These are phyloP conservation scores for Encarsia formosa DNA, from an alignment of 2,888 invertebrate genomes.

Conservation along the genomic window DNA sequence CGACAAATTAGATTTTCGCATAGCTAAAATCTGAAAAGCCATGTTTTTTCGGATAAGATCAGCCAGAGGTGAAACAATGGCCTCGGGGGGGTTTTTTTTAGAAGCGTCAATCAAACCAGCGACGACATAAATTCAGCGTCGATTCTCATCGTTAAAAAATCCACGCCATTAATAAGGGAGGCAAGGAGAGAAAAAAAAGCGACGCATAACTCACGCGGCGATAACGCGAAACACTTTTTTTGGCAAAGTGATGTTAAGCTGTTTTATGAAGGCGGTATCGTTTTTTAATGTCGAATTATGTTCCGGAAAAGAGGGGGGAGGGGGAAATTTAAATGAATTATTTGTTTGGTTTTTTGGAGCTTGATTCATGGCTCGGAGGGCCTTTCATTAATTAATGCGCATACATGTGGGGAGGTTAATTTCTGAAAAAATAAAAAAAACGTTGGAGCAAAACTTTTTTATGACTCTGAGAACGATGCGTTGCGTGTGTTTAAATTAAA, in stretches of 20 bases:
- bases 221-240: slow-evolving; percentile 25
- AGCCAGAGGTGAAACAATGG: slow-evolving; percentile 2
- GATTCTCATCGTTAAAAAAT: slow-evolving; percentile 18
- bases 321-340: background rate
- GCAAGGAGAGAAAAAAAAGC: background rate
- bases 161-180: slow-evolving; percentile 6
- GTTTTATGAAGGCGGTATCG: background rate
- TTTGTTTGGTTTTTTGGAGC: background rate
- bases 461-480: no score
- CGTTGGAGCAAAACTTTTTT: no score
- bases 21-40: no score
- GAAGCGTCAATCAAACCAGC: slow-evolving; percentile 17
- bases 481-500: no score
- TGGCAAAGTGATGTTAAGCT: background rate
- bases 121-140: slow-evolving; percentile 16
- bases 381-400: background rate
- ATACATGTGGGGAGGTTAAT: no score
- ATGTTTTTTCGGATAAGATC: no score
- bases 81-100: background rate
- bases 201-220: no score
- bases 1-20: background rate
- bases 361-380: background rate
- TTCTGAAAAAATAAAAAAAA: no score
- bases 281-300: slow-evolving; percentile 21
- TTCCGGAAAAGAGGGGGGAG: background rate